Base-by-base conservation (phyloP, 2,888 invertebrate species). In the Pollenia amentaria region DNA sequence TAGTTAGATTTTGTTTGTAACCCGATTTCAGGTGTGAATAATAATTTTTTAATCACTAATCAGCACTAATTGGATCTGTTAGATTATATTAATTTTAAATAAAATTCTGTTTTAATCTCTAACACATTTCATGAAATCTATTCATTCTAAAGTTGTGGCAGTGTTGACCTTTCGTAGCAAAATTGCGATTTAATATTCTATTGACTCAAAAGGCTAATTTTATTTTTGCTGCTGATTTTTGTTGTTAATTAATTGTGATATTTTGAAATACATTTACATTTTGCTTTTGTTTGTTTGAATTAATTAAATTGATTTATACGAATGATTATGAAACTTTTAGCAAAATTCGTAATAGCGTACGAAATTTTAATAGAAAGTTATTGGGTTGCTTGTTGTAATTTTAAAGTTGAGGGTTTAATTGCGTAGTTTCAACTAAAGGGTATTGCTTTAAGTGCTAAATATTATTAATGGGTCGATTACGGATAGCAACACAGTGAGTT, bases 141-240 rank as follows among this genome's bases (percentile, higher is more conserved):
- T 14, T 51, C 29, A 29, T 73, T 40, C 12, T 29, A 57, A 57
- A 38, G 8, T 64, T 62, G 62, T 75, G 40, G 8, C 51, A 51
- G 16, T 60, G 16, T 60, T 78, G 77, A 69, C 77, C 57, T 78
- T 67, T 77, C 57, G 29, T 40, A 21, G 11, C 11, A 65, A 48
- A 75, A 44, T 10, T 9, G 44, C n/a, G n/a, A 62, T 48, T 38
- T 70, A 18, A 40, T n/a, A 55, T 55, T 46, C 57, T 38, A 46
- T 18, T 44, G 46, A 44, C 60, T 38, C 12, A 60, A 75, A 62
- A 53, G 62, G 51, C 62, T 18, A 64, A 51, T n/a, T 64, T 75
- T 51, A 18, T 38, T 16, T 57, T 12, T 60, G 11, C 4, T 62
- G 14, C 7, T 46, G 18, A 18, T 67, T 67, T 67, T 14, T 48